Conservation (phyloP, 2,888 invertebrate genomes). For the Colostygia pectinataria region DNA sequence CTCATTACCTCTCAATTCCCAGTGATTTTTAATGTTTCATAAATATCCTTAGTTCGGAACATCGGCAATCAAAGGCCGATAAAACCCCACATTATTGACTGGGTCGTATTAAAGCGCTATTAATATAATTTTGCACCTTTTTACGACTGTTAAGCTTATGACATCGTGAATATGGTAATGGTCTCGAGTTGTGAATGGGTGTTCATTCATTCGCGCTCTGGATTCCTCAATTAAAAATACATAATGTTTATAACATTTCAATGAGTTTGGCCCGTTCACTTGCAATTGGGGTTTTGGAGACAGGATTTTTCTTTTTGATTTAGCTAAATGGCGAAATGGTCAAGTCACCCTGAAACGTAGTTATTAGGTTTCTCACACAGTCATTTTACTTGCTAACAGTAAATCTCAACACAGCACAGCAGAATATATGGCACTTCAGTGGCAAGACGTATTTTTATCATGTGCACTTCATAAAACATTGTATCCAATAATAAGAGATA, state of each 20-base stretch:
- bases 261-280: constrained; percentile 4
- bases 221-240: constrained; percentile 17
- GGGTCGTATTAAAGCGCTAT: constrained; percentile 59
- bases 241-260: constrained; percentile 7
- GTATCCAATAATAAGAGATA: constrained; percentile 27
- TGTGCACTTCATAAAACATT: too few relatives aligned
- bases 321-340: too few relatives aligned
- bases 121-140: constrained; percentile 66
- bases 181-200: constrained; percentile 15
- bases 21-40: constrained; percentile 57
- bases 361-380: too few relatives aligned
- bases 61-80: constrained; percentile 64
- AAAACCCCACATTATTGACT: constrained; percentile 54
- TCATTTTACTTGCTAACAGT: too few relatives aligned
- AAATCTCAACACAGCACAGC: too few relatives aligned
- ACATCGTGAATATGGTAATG: constrained; percentile 31
- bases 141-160: constrained; percentile 44
- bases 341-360: too few relatives aligned
- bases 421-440: too few relatives aligned
- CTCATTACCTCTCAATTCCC: constrained; percentile 50
- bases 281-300: background rate
- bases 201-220: constrained; percentile 15
- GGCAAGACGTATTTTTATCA: too few relatives aligned
- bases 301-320: background rate
- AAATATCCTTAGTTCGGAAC: constrained; percentile 53